Percentiles rank a stretch among this genome's conserved stretches.
These are phyloP conservation scores for Lochmaea crataegi DNA, from an alignment of 2,888 invertebrate species.

Conservation along the genomic window DNA sequence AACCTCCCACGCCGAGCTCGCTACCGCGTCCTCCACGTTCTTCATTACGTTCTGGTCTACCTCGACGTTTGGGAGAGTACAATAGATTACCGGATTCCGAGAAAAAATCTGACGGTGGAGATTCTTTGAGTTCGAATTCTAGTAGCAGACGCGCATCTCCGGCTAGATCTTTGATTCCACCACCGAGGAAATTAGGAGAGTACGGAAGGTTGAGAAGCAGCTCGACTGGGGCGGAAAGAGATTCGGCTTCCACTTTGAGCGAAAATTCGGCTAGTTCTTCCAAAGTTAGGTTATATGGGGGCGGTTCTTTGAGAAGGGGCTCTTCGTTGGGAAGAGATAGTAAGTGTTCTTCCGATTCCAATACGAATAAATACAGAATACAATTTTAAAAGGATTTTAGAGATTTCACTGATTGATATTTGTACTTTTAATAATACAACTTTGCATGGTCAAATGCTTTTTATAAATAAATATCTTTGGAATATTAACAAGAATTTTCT, in stretches of 20 bases:
- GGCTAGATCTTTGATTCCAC: constrained; percentile 67
- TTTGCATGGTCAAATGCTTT: too few relatives aligned
- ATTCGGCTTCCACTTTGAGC: constrained; percentile 69
- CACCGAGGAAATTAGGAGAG: constrained; percentile 69
- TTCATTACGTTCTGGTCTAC: constrained; percentile 63
- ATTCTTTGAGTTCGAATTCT: constrained; percentile 62
- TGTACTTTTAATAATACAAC: neutral
- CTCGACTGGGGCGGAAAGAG: constrained; percentile 65
- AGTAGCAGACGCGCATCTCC: constrained; percentile 65
- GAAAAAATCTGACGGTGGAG: constrained; percentile 64
- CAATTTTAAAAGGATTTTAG: constrained; percentile 70
- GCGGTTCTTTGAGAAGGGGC: constrained; percentile 67
- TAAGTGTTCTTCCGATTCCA: constrained; percentile 64
- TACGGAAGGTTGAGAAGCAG: constrained; percentile 71
- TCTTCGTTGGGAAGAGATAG: constrained; percentile 71
- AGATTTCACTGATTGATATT: neutral
- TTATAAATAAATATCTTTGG: neutral
- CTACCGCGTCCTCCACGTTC: constrained; percentile 78
- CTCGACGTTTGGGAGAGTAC: constrained; percentile 72
- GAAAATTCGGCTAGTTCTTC: constrained; percentile 70
- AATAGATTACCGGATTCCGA: constrained; percentile 71
- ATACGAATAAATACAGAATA: constrained; percentile 79
- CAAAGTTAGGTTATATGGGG: constrained; percentile 66
- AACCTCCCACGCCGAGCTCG: constrained; percentile 75
- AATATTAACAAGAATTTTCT: too few relatives aligned